These are phyloP conservation scores for Xenops minutus DNA, from an alignment of 2,797 vertebrate species.

Conservation along the genomic window DNA sequence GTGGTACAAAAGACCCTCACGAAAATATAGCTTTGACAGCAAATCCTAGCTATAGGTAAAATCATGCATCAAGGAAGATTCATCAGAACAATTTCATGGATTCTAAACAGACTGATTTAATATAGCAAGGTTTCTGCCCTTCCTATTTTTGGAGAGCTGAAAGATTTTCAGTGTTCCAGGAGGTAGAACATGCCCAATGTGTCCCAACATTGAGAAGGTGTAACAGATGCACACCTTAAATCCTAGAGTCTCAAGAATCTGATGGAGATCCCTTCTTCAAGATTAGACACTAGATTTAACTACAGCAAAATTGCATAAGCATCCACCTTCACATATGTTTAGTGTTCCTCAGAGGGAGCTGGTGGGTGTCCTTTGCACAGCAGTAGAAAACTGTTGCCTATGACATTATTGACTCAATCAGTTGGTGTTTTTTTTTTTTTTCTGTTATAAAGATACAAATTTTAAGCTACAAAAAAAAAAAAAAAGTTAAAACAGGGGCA, in stretches of 20 bases:
- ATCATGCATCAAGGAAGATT: not conserved
- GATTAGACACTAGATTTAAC: not conserved
- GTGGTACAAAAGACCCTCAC: not conserved
- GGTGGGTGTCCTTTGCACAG: not conserved
- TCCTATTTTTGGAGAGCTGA: not conserved
- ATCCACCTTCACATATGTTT: not conserved
- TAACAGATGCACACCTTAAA: not conserved
- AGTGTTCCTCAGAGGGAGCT: not conserved
- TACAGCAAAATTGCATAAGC: not conserved
- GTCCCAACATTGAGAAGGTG: not conserved
- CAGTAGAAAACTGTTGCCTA: not conserved
- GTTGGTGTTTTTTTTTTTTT: accelerated
- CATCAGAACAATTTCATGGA: not conserved
- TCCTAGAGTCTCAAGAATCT: not conserved
- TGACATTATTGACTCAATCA: not conserved
- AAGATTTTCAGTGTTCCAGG: not conserved
- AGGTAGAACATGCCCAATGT: not conserved
- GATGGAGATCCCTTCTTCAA: not conserved
- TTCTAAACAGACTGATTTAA: not conserved
- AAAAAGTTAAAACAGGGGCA: not conserved
- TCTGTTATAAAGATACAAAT: not conserved
- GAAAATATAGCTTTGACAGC: not conserved
- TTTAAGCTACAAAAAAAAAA: not conserved
- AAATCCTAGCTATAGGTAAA: not conserved
- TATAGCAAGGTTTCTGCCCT: not conserved